Evolutionary conservation across 2,797 vertebrate genomes (phyloP).

Genomic region (Cossypha niveicapilla): DNA sequence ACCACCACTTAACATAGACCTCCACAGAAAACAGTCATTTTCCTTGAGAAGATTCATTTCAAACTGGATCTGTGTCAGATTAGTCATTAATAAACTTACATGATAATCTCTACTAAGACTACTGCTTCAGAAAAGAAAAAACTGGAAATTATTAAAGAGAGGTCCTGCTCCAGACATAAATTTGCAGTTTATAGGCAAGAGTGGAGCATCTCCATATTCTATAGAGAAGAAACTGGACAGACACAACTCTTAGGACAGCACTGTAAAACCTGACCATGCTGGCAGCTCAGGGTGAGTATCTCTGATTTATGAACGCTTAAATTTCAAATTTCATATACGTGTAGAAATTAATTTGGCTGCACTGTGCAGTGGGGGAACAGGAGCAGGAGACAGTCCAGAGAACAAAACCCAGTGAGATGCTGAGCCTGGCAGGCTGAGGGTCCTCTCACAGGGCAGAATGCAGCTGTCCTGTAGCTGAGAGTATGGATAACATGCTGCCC

Average conservation of each 20-base stretch:
- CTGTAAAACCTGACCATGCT: rapidly evolving
- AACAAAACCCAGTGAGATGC: not conserved
- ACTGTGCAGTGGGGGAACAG: not conserved
- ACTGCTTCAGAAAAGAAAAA: not conserved
- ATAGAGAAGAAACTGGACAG: not conserved
- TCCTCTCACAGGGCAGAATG: not conserved
- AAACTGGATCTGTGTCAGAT: not conserved
- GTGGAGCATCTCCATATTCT: not conserved
- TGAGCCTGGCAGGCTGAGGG: not conserved
- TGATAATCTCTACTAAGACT: not conserved
- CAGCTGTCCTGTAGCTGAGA: not conserved
- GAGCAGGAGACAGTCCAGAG: not conserved
- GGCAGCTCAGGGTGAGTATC: not conserved
- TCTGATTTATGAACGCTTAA: rapidly evolving
- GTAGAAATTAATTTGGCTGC: not conserved
- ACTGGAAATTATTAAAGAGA: not conserved
- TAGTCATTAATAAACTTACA: not conserved
- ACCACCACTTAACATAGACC: not conserved
- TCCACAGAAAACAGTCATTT: not conserved
- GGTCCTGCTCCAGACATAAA: not conserved
- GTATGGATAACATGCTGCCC: not conserved
- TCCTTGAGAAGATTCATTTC: not conserved
- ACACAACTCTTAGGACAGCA: not conserved
- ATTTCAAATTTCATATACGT: rapidly evolving
- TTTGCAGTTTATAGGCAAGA: not conserved